Evolutionary conservation across 2,888 invertebrate species (phyloP).

Genomic region (Scaptomyza parva): DNA sequence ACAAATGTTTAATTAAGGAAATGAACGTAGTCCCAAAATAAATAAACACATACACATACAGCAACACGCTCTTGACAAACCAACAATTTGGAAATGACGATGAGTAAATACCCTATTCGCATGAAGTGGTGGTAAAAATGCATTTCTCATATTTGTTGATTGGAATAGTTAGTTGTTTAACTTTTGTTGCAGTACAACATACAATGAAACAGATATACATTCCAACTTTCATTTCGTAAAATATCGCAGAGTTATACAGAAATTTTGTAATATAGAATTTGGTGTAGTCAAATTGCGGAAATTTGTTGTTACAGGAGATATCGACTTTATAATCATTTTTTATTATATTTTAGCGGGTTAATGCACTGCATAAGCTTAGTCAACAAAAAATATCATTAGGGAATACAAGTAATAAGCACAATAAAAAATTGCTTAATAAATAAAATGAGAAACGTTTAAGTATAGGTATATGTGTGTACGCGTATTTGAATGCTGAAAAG

Average conservation of each 20-base stretch:
- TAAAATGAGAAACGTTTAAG: conserved; percentile 38
- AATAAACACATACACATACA: conserved; percentile 45
- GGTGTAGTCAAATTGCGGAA: no score
- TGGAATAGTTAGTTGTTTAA: no score
- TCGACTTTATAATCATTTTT: no score
- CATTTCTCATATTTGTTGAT: no score
- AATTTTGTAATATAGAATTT: no score
- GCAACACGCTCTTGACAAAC: conserved; percentile 32
- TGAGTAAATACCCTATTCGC: conserved; percentile 1
- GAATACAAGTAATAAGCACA: conserved; percentile 29
- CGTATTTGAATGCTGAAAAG: conserved; percentile 57
- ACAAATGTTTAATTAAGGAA: conserved; percentile 81
- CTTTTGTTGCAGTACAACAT: background rate
- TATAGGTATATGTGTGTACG: background rate
- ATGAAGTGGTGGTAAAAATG: no score
- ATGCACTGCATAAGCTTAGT: background rate
- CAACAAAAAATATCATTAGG: background rate
- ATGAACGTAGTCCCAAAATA: conserved; percentile 59
- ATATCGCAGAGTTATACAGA: no score
- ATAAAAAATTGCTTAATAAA: conserved; percentile 62
- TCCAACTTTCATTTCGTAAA: background rate
- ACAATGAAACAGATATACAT: background rate
- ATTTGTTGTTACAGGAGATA: no score
- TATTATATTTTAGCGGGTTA: background rate
- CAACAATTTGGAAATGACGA: conserved; percentile 33